Evolutionary conservation across 2,797 vertebrate genomes (phyloP).

Genomic region (Coranthus polyacanthus): DNA sequence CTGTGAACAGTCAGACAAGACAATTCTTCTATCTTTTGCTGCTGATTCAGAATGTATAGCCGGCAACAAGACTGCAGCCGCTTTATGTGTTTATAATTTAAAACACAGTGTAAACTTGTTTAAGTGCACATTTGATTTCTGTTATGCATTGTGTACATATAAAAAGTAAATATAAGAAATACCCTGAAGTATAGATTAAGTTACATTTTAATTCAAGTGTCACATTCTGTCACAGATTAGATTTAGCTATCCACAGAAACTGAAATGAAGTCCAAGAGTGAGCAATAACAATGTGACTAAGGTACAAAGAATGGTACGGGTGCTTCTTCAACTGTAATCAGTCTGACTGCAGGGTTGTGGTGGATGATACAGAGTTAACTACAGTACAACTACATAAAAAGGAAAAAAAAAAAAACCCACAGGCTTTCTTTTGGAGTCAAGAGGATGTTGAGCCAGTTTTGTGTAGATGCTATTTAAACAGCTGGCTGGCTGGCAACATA

Average conservation of each 20-base stretch:
- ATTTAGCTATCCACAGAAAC: slow-evolving; percentile 17
- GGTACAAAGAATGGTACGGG: slow-evolving; percentile 22
- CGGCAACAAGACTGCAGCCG: too few relatives aligned
- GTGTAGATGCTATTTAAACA: slow-evolving; percentile 53
- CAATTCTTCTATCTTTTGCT: slow-evolving; percentile 9
- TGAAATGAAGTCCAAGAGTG: slow-evolving; percentile 29
- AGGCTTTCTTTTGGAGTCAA: slow-evolving; percentile 28
- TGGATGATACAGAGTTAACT: slow-evolving; percentile 43
- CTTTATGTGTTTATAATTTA: too few relatives aligned
- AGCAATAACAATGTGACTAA: slow-evolving; percentile 48
- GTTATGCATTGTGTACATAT: too few relatives aligned
- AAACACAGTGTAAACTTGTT: too few relatives aligned
- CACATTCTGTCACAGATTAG: too few relatives aligned
- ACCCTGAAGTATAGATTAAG: too few relatives aligned
- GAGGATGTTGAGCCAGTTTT: slow-evolving; percentile 4
- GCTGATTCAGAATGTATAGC: neutral
- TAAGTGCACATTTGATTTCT: neutral
- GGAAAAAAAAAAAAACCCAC: slow-evolving; percentile 40
- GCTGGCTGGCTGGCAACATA: slow-evolving; percentile 29
- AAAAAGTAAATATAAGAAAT: too few relatives aligned
- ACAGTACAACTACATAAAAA: slow-evolving; percentile 41
- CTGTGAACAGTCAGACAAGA: slow-evolving; percentile 34
- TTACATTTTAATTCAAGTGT: too few relatives aligned
- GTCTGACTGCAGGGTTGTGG: slow-evolving; percentile 48
- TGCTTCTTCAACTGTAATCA: slow-evolving; percentile 48